Base-by-base conservation (phyloP, 2,888 invertebrate genomes). In the Spilarctia lutea region DNA sequence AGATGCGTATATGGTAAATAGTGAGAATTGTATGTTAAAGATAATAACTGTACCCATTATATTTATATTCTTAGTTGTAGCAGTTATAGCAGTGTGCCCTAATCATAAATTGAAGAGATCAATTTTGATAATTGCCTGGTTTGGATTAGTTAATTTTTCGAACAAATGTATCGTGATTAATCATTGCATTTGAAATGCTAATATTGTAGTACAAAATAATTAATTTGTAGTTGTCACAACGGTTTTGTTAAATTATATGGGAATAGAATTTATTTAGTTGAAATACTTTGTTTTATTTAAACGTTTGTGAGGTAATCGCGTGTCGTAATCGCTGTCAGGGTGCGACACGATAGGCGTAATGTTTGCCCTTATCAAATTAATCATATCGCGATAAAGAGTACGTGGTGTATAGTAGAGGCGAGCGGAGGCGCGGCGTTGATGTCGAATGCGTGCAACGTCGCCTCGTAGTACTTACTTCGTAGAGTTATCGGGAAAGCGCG, bases 401-500 rank as follows among this genome's bases (percentile, higher is more conserved):
- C 77, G 78, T 75, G 79, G 79, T 81, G 27, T 76, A 76, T 75
- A 78, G 71, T 73, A 20, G 75, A 79, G 84, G 74, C 67, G 75
- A 75, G 73, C 76, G 83, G 85, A 86, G 88, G 85, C 79, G 86
- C 81, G 87, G 85, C 90, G 91, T 89, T 89, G 90, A 91, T 89
- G 92, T 91, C 91, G 90, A 89, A 89, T 89, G 87, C 86, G 88
- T 88, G 85, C 76, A 71, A 70, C 65, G 66, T 66, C 72, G 69
- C 74, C 80, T 83, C 87, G 83, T 83, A 83, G 86, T 82, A 83
- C 84, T 84, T 76, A 72, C 72, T 78, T 81, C 89, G 91, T 90
- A 89, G 88, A 90, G 91, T 91, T 94, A 94, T 94, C 94, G 94
- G 94, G 90, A 95, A 96, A 95, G 92, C 94, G 95, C 95, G 95